Evolutionary conservation across 2,113 vertebrate genomes (phyloP), one percentile per base, ranked within the genome.

Genomic region (Argyrosomus japonicus): DNA sequence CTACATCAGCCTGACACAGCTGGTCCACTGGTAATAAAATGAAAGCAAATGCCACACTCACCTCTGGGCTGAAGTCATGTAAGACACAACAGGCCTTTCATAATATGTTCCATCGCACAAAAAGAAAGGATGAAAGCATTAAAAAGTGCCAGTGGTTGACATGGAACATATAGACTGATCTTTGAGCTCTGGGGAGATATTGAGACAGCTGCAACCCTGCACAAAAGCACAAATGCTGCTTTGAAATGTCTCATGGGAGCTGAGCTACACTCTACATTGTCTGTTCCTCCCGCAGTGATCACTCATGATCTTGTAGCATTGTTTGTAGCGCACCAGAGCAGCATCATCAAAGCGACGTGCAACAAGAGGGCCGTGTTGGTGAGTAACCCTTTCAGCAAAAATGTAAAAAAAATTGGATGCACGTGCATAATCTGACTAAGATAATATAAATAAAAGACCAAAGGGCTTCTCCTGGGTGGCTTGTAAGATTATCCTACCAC

Each of bases 401-500:
- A 60, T 0, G 69, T 3, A 29, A 29, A 40, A 40, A 40, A 40
- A 40, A 40, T 40, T 43, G 15, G 54, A 69, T 65, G 19, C 65
- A 40, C 19, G 25, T 54, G 19, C 57, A 18, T 67, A 77, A 84
- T 67, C 62, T 18, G 23, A 62, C 6, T 54, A 6, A 48, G 62
- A 80, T 74, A 72, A 79, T 50, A 72, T 25, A 40, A 23, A 53
- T 25, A 43, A 23, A 47, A 72, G 56, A 77, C 50, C 51, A 75
- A 87, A 65, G 12, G 64, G 47, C 21, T 75, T 75, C 62, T 81
- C 62, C 65, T 79, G 82, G 40, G 74, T 77, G 83, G 68, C 40
- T 74, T 83, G 63, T 70, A 70, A 78, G 80, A 88, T 88, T 72
- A 88, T 83, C 72, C 75, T 6, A 71, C 68, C 79, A 62, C 76